Base-by-base conservation (phyloP, 37 sponge, comb jelly and placozoan species). In the Halichondria panicea region DNA sequence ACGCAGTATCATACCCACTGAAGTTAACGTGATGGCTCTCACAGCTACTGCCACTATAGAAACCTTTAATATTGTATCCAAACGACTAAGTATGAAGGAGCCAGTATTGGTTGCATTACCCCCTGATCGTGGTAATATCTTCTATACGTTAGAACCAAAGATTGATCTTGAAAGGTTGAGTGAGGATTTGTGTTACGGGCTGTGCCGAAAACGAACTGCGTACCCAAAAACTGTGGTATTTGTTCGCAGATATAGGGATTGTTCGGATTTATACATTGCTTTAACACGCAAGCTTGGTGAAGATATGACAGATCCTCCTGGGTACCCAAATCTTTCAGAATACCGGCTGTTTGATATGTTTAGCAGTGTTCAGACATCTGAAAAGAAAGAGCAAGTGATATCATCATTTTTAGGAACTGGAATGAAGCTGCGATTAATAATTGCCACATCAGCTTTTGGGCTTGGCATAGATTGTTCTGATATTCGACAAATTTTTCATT, bases 361-460 rank as follows among this genome's bases (percentile, higher is more conserved):
- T 69, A 76, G 54, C 43, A 48, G 48, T 44, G 32, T 63, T 24
- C 43, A 36, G 28, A 55, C 75, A 43, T 27, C 52, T 11, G 77
- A 76, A 19, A 75, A 62, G 31, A 75, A 69, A 27, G 76, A 84
- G 31, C 37, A 75, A 13, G 69, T 76, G 18, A 24, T 84, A 59
- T 24, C 25, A 25, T 39, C 35, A 38, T 84, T 84, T 62, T 43
- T 52, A 25, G 38, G 39, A 13, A 34, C 0, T 32, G 62, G 59
- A 12, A 37, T 36, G 8, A 70, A 50, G 18, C 77, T 84, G 22
- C 55, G 77, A 31, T 40, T 84, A 35, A 69, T 76, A 18, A 59
- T 75, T 44, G 77, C 76, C 15, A 84, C 84, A 18, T 45, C 53
- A 40, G 84, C 84, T 18, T 84, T 76, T 84, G 84, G 84, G 24